Evolutionary conservation across 2,113 vertebrate species (phyloP).

Genomic region (Patagioenas fasciata): DNA sequence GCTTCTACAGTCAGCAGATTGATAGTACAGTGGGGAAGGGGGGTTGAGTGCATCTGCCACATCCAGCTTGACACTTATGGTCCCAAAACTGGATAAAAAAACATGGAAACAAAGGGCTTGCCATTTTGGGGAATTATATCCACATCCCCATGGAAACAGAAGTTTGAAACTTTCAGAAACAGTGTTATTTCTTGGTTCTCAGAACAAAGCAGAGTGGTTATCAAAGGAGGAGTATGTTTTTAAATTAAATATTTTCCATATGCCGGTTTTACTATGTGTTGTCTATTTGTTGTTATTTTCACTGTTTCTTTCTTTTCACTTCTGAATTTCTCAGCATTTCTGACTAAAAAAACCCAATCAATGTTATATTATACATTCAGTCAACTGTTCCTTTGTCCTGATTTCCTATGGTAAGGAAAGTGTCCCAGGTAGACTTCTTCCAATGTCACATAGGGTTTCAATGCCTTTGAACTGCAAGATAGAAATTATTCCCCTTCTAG

Average conservation of each 20-base stretch:
- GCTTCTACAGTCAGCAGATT: not conserved
- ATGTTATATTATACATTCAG: not conserved
- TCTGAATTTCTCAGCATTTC: not conserved
- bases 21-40: not conserved
- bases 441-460: not conserved
- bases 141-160: not conserved
- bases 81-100: not conserved
- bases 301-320: not conserved
- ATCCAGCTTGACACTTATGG: not conserved
- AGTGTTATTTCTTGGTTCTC: not conserved
- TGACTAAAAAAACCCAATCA: accelerated
- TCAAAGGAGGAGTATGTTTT: not conserved
- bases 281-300: not conserved
- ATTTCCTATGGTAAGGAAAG: not conserved
- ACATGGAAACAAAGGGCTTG: not conserved
- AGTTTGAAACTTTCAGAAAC: not conserved
- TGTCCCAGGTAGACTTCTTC: not conserved
- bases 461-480: not conserved
- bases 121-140: not conserved
- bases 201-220: not conserved
- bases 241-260: not conserved
- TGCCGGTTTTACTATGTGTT: not conserved
- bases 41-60: no score
- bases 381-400: not conserved
- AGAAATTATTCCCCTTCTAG: not conserved